phyloP scores from a whole-genome alignment of 2,797 vertebrate genomes.

The Smutsia gigantea region DNA sequence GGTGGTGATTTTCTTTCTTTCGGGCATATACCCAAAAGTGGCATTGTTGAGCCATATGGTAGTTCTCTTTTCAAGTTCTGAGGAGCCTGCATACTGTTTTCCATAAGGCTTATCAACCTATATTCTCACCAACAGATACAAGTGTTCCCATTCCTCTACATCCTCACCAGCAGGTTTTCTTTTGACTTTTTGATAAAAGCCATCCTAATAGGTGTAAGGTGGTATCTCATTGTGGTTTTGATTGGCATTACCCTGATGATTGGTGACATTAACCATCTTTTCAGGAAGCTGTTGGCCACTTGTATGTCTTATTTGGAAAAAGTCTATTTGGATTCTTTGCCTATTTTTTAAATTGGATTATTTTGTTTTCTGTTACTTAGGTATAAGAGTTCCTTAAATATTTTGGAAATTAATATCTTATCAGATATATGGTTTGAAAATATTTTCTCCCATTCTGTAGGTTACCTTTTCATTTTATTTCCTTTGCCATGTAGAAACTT shows the following conservation, averaged over 20 bases:
- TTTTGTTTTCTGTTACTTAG: background rate
- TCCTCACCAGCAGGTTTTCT: background rate
- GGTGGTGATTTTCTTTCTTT: background rate
- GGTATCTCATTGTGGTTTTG: background rate
- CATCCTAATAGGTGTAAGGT: background rate
- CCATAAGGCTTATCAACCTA: background rate
- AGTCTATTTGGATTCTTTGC: background rate
- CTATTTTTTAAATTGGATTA: background rate
- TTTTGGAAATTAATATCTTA: background rate
- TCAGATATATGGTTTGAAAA: background rate
- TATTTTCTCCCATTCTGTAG: background rate
- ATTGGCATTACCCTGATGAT: background rate
- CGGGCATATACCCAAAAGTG: background rate
- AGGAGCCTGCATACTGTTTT: background rate
- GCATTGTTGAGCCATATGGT: background rate
- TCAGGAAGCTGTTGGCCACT: background rate
- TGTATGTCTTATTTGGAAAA: background rate
- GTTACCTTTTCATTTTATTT: background rate
- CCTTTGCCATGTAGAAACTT: background rate
- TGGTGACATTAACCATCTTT: background rate
- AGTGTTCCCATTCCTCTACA: background rate
- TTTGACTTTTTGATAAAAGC: background rate
- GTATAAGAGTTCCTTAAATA: background rate
- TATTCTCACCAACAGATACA: background rate
- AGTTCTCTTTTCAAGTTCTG: background rate